Conservation (phyloP, 2,113 vertebrate genomes). For the Urocolius indicus region DNA sequence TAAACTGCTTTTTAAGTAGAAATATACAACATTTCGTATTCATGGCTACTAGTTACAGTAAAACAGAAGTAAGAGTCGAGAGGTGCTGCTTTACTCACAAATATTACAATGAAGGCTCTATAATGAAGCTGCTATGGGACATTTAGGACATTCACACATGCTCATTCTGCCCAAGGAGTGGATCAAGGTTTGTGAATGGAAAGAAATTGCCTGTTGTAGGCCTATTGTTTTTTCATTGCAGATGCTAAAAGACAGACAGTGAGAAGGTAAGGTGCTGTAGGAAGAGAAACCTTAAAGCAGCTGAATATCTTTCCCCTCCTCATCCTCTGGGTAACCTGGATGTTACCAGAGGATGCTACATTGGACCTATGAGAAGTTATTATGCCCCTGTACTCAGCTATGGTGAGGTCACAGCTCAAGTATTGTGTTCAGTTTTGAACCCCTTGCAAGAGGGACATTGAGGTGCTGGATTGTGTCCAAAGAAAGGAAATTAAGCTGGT, state of each 20-base stretch:
- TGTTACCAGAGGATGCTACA: background rate
- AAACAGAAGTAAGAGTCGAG: background rate
- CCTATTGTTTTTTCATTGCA: background rate
- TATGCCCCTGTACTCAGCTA: no score
- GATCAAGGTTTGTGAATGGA: background rate
- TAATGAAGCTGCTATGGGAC: background rate
- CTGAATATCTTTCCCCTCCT: background rate
- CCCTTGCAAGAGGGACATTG: no score
- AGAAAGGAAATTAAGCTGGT: no score
- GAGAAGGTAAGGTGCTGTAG: background rate
- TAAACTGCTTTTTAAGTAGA: background rate
- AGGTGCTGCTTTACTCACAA: background rate
- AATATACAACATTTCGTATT: background rate
- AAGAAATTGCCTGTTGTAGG: background rate
- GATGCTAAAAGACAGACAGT: background rate
- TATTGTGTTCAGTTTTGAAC: no score
- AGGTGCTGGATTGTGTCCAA: no score
- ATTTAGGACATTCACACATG: accelerated
- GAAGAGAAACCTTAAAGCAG: background rate
- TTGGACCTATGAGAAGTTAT: background rate
- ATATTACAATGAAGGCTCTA: background rate
- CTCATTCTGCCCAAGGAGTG: background rate
- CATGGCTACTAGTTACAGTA: background rate
- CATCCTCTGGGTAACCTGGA: background rate
- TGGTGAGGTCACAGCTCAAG: no score